phyloP scores from a whole-genome alignment of 2,888 invertebrate species.

The Laspeyria flexula region DNA sequence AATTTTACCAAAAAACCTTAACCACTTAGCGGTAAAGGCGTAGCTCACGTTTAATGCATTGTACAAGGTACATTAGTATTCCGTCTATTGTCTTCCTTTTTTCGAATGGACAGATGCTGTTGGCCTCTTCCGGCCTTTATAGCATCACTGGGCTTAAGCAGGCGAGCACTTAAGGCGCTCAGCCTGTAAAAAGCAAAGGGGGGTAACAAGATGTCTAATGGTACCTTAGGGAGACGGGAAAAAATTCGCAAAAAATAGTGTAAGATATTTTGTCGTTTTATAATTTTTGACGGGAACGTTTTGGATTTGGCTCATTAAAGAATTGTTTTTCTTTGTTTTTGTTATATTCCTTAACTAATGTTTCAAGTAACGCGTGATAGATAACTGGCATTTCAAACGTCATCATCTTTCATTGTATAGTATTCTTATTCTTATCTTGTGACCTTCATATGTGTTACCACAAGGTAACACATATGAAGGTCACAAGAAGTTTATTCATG shows the following conservation, averaged over 20 bases:
- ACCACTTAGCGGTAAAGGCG: slow-evolving; percentile 41
- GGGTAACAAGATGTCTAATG: slow-evolving; percentile 38
- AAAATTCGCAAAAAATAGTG: slow-evolving; percentile 18
- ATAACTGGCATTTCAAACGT: too few relatives aligned
- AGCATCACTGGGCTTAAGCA: slow-evolving; percentile 47
- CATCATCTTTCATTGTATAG: too few relatives aligned
- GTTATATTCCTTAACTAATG: too few relatives aligned
- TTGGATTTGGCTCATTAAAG: not conserved
- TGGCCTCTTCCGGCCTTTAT: slow-evolving; percentile 47
- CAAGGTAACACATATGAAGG: too few relatives aligned
- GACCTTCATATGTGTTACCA: too few relatives aligned
- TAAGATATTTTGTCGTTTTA: slow-evolving; percentile 12
- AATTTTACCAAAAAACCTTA: slow-evolving; percentile 30
- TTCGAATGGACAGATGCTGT: slow-evolving; percentile 46
- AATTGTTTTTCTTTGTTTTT: not conserved
- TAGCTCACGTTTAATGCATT: slow-evolving; percentile 37
- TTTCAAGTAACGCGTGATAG: too few relatives aligned
- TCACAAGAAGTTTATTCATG: too few relatives aligned
- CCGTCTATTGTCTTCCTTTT: slow-evolving; percentile 47
- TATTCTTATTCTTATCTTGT: too few relatives aligned
- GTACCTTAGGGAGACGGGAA: slow-evolving; percentile 23
- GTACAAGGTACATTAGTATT: slow-evolving; percentile 48
- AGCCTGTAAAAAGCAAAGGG: slow-evolving; percentile 40
- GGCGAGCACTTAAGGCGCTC: slow-evolving; percentile 45
- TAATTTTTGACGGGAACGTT: slow-evolving; percentile 6